phyloP scores from a whole-genome alignment of 2,797 vertebrate genomes.

The Acipenser oxyrinchus region DNA sequence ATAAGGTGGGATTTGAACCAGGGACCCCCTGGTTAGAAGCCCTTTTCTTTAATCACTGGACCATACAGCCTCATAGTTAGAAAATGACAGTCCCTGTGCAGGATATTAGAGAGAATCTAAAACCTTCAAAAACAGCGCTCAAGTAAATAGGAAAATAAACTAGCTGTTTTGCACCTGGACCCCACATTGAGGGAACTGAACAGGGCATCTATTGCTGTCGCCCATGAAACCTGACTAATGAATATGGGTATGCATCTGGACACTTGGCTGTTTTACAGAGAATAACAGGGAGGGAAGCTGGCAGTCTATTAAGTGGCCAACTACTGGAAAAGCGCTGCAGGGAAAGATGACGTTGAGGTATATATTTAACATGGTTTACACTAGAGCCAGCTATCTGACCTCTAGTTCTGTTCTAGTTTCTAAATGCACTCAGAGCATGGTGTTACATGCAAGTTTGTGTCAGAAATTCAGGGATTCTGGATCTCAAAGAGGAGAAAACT shows the following conservation, averaged over 20 bases:
- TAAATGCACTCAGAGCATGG: no score
- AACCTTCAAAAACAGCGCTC: conserved; percentile 10
- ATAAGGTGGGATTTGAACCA: no score
- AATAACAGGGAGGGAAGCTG: conserved; percentile 52
- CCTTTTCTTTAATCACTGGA: no score
- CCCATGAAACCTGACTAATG: conserved; percentile 44
- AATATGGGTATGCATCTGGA: conserved; percentile 49
- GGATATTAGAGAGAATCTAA: no score
- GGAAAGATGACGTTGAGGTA: conserved; percentile 53
- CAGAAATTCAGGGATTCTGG: no score
- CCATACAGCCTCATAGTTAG: no score
- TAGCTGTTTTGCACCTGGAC: conserved; percentile 22
- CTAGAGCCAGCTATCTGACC: conserved; percentile 38
- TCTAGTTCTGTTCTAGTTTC: background rate
- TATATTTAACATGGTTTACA: conserved; percentile 42
- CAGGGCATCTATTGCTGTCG: conserved; percentile 11
- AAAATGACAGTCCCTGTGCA: no score
- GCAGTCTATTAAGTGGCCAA: conserved; percentile 55
- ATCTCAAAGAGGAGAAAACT: no score
- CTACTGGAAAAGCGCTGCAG: conserved; percentile 42
- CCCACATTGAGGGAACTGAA: conserved; percentile 12
- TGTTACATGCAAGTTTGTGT: no score
- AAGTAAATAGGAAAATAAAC: conserved; percentile 9
- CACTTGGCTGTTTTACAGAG: conserved; percentile 44
- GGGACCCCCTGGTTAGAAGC: no score